phyloP scores from a whole-genome alignment of 2,888 invertebrate genomes.

The Platycnemis pennipes region DNA sequence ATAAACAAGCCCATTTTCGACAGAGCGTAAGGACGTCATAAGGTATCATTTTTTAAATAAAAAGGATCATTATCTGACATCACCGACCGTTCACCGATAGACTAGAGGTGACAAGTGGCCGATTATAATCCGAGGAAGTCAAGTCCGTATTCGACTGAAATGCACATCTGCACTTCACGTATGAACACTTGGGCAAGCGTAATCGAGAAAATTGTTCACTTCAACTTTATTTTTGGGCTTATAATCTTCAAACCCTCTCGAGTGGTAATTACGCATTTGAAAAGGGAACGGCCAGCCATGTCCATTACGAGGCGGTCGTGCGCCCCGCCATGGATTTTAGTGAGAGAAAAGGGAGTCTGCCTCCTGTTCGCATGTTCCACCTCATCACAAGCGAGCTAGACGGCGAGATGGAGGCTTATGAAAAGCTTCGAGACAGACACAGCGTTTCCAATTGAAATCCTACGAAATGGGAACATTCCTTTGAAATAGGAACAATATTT shows the following conservation, averaged over 20 bases:
- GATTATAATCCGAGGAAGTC: background rate
- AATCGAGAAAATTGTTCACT: background rate
- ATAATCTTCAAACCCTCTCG: background rate
- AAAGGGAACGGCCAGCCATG: background rate
- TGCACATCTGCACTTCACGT: background rate
- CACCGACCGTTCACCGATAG: too few species aligned
- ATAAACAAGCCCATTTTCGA: background rate
- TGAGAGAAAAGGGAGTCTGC: background rate
- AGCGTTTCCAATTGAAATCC: background rate
- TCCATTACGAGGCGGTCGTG: background rate
- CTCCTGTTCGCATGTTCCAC: background rate
- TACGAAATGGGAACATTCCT: too few species aligned
- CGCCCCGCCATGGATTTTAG: background rate
- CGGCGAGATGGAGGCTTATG: background rate
- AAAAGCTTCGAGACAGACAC: background rate
- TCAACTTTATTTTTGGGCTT: background rate
- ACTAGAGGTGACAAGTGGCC: background rate
- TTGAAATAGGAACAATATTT: too few species aligned
- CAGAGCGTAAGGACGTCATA: background rate
- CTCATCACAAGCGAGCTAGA: background rate
- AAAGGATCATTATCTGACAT: too few species aligned
- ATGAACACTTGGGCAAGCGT: background rate
- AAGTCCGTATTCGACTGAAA: background rate
- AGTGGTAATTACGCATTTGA: background rate
- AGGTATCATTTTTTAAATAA: background rate